Base-by-base conservation (phyloP, 2,797 vertebrate species). In the Thunnus albacares region DNA sequence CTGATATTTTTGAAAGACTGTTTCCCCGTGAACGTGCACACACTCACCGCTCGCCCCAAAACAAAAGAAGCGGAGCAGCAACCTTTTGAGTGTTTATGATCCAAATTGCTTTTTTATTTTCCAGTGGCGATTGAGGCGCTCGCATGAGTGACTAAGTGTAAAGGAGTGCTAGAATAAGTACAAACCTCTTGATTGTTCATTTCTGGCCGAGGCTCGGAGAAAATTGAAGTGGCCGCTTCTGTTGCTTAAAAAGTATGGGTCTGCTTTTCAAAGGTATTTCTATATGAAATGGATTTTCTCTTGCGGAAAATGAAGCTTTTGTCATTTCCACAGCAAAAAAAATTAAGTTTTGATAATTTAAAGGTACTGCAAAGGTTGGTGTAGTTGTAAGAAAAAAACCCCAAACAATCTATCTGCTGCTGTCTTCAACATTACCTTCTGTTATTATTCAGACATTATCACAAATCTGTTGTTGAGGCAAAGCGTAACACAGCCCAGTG, bases 31-130 rank as follows among this genome's bases (percentile, higher is more conserved):
- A 35, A 49, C 5, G 1, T 5, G 62, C 17, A 43, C 53, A 41
- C 62, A 57, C 33, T 33, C 47, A 11, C 3, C 1, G 3, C 61
- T 45, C 11, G 2, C 15, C n/a, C 6, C 17, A 17, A 26, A 38
- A 81, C 33, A 30, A 35, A 69, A 52, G 45, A 65, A 70, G 28
- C 6, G 2, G 33, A 62, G 45, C 65, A 49, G 22, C 45, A 57
- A 47, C 53, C 51, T 78, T 65, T 78, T n/a, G 20, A 78, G 69
- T 30, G 63, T 61, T 26, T 43, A 18, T 68, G 75, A 76, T 59
- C 59, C 47, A 80, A 69, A 87, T 81, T 62, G 74, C 33, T 65
- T 51, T 85, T 72, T 78, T 61, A 51, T 75, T 69, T 77, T 59
- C 13, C 43, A n/a, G 5, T 4, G 14, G 24, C 12, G 20, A 71